These are phyloP conservation scores for Nothocercus nigrocapillus DNA, from an alignment of 2,113 vertebrate genomes.

Conservation along the genomic window DNA sequence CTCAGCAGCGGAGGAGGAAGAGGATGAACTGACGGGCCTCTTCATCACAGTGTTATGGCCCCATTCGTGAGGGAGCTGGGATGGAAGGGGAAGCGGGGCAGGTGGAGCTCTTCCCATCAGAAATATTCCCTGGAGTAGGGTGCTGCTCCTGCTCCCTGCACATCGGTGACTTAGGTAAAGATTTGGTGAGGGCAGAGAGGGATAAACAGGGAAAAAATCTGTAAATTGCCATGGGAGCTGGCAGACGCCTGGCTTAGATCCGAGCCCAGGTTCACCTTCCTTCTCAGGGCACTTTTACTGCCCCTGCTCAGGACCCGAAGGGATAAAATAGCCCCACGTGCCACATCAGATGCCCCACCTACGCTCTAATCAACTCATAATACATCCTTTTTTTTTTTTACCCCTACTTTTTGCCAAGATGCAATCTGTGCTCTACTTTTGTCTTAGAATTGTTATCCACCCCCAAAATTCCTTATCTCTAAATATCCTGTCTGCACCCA, in stretches of 20 bases:
- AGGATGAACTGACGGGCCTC: not conserved
- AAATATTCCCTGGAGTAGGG: not conserved
- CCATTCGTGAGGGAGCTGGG: not conserved
- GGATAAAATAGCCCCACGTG: not conserved
- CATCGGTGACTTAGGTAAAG: not conserved
- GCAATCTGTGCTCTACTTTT: not conserved
- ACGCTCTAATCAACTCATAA: not conserved
- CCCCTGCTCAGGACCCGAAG: not conserved
- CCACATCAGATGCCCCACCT: not conserved
- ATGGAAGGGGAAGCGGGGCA: not conserved
- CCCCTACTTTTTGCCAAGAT: not conserved
- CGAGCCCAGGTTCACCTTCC: not conserved
- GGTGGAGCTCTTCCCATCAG: not conserved
- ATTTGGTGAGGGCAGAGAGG: not conserved
- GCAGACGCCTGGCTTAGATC: not conserved
- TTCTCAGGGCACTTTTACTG: not conserved
- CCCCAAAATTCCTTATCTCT: not conserved
- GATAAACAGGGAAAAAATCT: not conserved
- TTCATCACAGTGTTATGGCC: not conserved
- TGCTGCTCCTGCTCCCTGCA: not conserved
- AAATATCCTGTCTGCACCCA: constrained; percentile 22
- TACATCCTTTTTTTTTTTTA: not conserved
- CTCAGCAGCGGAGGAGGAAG: not conserved
- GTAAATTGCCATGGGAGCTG: not conserved
- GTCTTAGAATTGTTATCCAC: not conserved